Conservation (phyloP, 92 coral and sea anemone species). For the Porites evermanni region DNA sequence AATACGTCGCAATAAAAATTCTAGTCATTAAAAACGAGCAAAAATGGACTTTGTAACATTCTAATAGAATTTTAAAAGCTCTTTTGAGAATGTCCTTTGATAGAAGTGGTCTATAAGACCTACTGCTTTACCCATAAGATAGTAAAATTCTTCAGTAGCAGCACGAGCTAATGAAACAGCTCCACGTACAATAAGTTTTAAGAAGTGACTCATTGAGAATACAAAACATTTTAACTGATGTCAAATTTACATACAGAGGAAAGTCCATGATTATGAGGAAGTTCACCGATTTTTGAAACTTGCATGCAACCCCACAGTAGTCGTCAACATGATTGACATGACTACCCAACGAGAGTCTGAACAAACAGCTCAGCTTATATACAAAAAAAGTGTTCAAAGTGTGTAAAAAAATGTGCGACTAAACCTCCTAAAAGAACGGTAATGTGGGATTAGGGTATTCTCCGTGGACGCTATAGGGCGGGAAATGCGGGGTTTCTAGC, state of each 20-base stretch:
- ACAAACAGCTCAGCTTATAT: too few relatives aligned
- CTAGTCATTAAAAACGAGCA: background rate
- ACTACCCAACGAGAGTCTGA: too few relatives aligned
- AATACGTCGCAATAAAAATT: background rate
- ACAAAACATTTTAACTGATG: too few relatives aligned
- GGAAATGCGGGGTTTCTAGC: constrained; percentile 11
- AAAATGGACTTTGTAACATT: background rate
- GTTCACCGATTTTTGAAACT: too few relatives aligned
- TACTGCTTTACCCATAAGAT: constrained; percentile 24
- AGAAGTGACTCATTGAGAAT: too few relatives aligned
- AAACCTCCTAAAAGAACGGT: constrained; percentile 21
- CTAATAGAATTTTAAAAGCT: too few relatives aligned
- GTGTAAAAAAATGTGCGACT: too few relatives aligned
- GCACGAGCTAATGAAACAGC: background rate
- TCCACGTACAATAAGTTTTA: background rate
- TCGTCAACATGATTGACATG: too few relatives aligned
- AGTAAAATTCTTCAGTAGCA: background rate
- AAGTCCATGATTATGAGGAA: too few relatives aligned
- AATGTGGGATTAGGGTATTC: constrained; percentile 32
- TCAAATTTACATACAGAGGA: too few relatives aligned
- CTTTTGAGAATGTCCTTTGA: background rate
- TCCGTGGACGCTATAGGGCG: constrained; percentile 42
- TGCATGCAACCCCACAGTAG: too few relatives aligned
- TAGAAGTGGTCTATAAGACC: constrained; percentile 46
- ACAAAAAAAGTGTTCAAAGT: too few relatives aligned